Percentiles rank a stretch among this genome's conserved stretches.
Conservation (phyloP, 1,140 invertebrate genomes). For the Wiebesia pumilae region DNA sequence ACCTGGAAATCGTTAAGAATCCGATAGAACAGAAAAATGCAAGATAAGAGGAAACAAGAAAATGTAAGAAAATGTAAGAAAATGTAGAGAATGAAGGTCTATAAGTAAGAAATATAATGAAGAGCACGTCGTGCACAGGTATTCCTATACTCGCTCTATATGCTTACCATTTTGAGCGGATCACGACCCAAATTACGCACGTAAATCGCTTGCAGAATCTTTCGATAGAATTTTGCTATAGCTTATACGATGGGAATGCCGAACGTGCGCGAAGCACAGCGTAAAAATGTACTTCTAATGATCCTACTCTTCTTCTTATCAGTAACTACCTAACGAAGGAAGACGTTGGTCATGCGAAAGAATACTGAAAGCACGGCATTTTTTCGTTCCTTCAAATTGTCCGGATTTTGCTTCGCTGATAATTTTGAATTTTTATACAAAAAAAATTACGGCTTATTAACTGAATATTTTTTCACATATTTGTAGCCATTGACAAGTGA, state of each 20-base stretch:
- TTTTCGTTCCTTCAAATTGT: too few species aligned
- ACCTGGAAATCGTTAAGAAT: background rate
- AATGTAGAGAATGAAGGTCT: background rate
- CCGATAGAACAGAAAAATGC: background rate
- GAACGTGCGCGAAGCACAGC: background rate
- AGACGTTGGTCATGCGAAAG: too few species aligned
- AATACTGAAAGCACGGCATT: too few species aligned
- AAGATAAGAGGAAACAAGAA: background rate
- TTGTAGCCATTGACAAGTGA: too few species aligned
- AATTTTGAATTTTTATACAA: too few species aligned
- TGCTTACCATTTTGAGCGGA: conserved; percentile 36
- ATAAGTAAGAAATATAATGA: conserved; percentile 8
- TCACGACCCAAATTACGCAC: conserved; percentile 64
- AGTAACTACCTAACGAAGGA: too few species aligned
- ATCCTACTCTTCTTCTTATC: background rate
- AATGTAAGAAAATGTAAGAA: too few species aligned
- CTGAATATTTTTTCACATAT: too few species aligned
- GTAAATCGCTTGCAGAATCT: conserved; percentile 57
- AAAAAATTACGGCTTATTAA: too few species aligned
- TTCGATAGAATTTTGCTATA: conserved; percentile 60
- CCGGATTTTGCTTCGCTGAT: too few species aligned
- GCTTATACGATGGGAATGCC: conserved; percentile 15
- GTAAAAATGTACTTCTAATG: conserved; percentile 48
- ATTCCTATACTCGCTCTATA: conserved; percentile 36
- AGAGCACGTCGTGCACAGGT: background rate